Evolutionary conservation across 92 coral and sea anemone species (phyloP), one percentile per base, ranked within the genome.

Genomic region (Blastomussa wellsi): DNA sequence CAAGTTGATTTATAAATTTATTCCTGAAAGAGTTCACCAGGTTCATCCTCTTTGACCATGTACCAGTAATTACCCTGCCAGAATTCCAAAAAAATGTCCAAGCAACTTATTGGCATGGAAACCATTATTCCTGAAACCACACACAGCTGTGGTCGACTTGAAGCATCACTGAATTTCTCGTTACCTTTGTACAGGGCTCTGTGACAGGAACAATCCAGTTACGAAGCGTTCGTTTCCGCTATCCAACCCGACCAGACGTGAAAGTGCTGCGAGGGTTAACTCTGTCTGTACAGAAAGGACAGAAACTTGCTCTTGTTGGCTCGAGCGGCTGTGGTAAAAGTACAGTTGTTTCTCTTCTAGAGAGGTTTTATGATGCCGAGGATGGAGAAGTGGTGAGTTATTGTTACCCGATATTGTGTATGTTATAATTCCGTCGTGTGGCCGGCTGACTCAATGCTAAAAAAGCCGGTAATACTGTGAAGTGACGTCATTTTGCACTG

Each of bases 321-420:
- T 89, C 98, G 31, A 96, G 98, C 82, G 98, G 98, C 29, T 96
- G 98, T 35, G 98, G 98, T 38, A 96, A 96, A 85, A 96, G 98
- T 81, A 96, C 98, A 55, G 86, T 90, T 3, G 96, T 96, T 39
- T 96, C 98, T 59, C 87, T 96, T 79, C 83, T 96, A 83, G 98
- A 96, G 84, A 89, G 98, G 59, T 96, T 96, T 84, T 96, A 96
- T 62, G 98, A 96, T 78, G 91, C 82, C 5, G 90, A 84, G 51
- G 89, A 84, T 15, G 98, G 98, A 77, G 92, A 90, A 86, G 96
- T 96, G 95, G 98, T 96, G 76, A 91, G 97, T 86, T 38, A 59
- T 29, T 19, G 52, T 29, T 67, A 24, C 16, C 41, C 36, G 35
- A 78, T 53, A 41, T 0, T 4, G 16, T 28, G 6, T 29, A 14